Evolutionary conservation across 2,797 vertebrate species (phyloP).

Genomic region (Eulemur coronatus): DNA sequence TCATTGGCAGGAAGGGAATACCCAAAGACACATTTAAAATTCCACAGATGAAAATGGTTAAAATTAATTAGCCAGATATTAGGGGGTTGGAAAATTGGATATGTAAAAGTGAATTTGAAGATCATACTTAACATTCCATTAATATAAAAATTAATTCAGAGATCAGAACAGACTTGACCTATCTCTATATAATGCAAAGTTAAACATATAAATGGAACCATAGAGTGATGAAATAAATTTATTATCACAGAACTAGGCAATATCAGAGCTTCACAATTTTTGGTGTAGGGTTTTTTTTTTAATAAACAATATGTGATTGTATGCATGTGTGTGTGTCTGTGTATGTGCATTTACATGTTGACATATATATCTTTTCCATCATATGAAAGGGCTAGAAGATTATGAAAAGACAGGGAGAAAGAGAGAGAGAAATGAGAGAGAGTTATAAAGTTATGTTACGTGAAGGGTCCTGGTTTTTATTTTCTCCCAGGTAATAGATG

Average conservation of each 20-base stretch:
- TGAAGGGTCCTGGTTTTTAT: not conserved
- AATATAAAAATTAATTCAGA: conserved; percentile 46
- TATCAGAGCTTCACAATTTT: not conserved
- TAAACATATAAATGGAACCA: not conserved
- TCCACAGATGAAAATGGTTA: conserved; percentile 13
- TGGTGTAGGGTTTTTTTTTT: not conserved
- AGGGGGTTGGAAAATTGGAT: not conserved
- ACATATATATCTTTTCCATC: not conserved
- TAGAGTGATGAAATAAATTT: not conserved
- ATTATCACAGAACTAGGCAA: not conserved
- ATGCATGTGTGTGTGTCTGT: not conserved
- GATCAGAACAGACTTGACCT: conserved; percentile 25
- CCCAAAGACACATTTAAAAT: conserved; percentile 14
- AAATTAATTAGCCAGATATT: conserved; percentile 52
- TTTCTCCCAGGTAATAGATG: not conserved
- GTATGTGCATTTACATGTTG: not conserved
- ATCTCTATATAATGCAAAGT: not conserved
- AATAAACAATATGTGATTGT: not conserved
- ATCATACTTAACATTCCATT: conserved; percentile 19
- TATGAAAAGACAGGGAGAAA: not conserved
- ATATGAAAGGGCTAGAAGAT: not conserved
- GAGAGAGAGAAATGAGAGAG: not conserved
- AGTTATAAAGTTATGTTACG: not conserved
- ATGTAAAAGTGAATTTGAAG: not conserved
- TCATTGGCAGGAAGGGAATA: not conserved